These are phyloP conservation scores for Pseudococcus jackbeardsleyi DNA, from an alignment of 2,888 invertebrate species.

Conservation along the genomic window DNA sequence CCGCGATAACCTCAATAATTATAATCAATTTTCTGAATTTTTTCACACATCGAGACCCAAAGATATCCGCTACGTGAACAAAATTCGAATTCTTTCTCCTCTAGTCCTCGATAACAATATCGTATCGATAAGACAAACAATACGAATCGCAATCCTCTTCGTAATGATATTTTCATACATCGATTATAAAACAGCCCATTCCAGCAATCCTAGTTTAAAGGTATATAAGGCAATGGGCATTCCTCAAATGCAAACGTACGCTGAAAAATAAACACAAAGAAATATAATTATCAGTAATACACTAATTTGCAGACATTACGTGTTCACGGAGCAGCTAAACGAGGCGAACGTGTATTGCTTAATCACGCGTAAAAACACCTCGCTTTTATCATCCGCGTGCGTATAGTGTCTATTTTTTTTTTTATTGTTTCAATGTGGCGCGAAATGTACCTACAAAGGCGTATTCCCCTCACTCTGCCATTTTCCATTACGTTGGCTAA, in stretches of 20 bases:
- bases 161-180: not conserved
- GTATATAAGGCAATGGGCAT: not conserved
- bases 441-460: not conserved
- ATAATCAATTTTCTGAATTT: not conserved
- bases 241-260: not conserved
- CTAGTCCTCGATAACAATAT: not conserved
- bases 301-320: slow-evolving; percentile 10
- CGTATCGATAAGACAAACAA: not conserved
- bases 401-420: not conserved
- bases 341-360: slow-evolving; percentile 22
- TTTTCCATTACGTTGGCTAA: not conserved
- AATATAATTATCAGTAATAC: not conserved
- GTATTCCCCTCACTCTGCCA: not conserved
- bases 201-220: too few species aligned
- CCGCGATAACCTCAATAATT: not conserved
- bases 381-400: slow-evolving; percentile 10
- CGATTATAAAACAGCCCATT: not conserved
- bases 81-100: not conserved
- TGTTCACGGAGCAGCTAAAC: not conserved
- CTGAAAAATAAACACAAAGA: slow-evolving; percentile 3
- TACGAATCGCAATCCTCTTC: not conserved
- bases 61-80: not conserved
- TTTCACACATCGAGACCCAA: not conserved
- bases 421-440: not conserved
- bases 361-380: slow-evolving; percentile 37